Evolutionary conservation across 1,140 invertebrate species (phyloP).

Genomic region (Apis laboriosa): DNA sequence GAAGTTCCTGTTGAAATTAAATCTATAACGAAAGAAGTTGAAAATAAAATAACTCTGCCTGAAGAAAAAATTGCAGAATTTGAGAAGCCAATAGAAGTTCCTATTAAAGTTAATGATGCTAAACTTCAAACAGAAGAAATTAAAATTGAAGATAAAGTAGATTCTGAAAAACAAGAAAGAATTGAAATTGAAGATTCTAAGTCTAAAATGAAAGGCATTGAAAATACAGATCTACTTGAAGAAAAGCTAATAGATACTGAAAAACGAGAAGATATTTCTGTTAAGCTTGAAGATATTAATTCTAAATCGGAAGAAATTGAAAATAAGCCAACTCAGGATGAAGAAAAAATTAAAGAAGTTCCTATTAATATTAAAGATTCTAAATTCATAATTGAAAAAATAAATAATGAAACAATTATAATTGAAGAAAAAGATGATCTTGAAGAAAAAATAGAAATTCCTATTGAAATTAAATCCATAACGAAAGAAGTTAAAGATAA

Average conservation of each 20-base stretch:
- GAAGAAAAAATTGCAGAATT: not conserved
- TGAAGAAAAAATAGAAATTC: too few species aligned
- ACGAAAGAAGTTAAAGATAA: not conserved
- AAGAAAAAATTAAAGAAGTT: not conserved
- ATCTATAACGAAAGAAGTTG: not conserved
- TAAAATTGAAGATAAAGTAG: too few species aligned
- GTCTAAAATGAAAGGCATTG: fast-evolving
- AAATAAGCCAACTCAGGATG: fast-evolving
- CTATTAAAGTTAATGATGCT: too few species aligned
- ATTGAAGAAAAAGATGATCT: too few species aligned
- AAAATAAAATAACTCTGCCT: not conserved
- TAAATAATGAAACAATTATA: not conserved
- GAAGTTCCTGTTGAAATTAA: not conserved
- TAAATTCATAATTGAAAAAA: not conserved
- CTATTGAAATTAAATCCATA: not conserved
- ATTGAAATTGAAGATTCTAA: not conserved
- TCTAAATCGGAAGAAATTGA: not conserved
- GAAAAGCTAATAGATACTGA: fast-evolving
- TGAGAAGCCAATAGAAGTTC: not conserved
- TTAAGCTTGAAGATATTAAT: not conserved
- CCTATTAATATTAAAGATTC: not conserved
- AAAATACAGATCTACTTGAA: not conserved
- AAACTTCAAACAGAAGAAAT: too few species aligned
- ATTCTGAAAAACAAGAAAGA: too few species aligned
- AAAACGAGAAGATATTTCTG: not conserved